Percentiles rank a stretch among this genome's conserved stretches.
Evolutionary conservation across 2,888 invertebrate genomes (phyloP).

Genomic region (Drosophila pullipes): DNA sequence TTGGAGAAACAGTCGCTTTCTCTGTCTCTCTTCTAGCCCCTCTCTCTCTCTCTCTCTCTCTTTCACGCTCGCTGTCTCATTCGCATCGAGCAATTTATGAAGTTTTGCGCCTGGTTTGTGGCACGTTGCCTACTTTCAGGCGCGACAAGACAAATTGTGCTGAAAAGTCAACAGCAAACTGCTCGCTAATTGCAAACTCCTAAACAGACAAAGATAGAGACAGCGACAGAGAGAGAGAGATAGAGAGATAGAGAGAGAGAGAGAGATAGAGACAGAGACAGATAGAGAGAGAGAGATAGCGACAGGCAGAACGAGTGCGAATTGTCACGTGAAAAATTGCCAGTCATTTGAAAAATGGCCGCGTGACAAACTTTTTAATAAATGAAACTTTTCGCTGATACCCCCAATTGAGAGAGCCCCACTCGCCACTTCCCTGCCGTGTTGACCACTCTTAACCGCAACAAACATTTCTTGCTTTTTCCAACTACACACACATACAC

Average conservation of each 20-base stretch:
- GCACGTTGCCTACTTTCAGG: conserved; percentile 67
- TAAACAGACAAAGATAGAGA: conserved; percentile 8
- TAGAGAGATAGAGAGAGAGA: background rate
- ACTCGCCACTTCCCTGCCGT: background rate
- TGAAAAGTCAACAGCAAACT: conserved; percentile 73
- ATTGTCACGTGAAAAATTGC: conserved; percentile 79
- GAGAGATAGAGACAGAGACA: background rate
- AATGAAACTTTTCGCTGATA: conserved; percentile 70
- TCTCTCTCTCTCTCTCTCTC: background rate
- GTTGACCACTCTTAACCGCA: conserved; percentile 66
- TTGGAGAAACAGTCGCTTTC: background rate
- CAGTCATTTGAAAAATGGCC: conserved; percentile 74
- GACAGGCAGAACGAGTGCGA: conserved; percentile 29
- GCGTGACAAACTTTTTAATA: conserved; percentile 78
- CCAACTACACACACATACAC: conserved; percentile 23
- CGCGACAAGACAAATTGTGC: conserved; percentile 75
- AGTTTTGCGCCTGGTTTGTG: conserved; percentile 60
- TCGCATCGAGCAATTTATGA: conserved; percentile 60
- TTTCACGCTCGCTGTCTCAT: background rate
- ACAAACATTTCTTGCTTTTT: conserved; percentile 45
- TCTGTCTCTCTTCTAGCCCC: background rate
- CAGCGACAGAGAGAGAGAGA: background rate
- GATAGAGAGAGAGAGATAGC: background rate
- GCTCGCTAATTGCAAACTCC: conserved; percentile 70
- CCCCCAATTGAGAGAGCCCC: background rate